phyloP scores from a whole-genome alignment of 1,140 invertebrate genomes.

The Drosophila bocki region DNA sequence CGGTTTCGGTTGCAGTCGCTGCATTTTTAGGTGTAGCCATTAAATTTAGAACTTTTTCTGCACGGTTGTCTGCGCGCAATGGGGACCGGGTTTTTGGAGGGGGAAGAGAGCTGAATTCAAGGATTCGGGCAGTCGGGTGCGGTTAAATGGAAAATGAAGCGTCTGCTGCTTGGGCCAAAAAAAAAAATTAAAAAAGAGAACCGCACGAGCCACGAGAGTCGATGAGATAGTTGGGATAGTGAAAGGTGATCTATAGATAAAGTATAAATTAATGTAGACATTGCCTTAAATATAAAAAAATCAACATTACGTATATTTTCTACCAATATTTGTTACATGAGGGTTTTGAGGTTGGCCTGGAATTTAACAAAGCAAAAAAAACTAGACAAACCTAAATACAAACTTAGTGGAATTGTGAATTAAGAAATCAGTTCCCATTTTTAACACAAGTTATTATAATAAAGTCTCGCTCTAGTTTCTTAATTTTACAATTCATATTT shows the following conservation, averaged over 20 bases:
- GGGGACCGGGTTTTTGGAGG: background rate
- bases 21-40: constrained; percentile 83
- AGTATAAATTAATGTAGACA: background rate
- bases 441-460: too few relatives aligned
- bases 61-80: constrained; percentile 74
- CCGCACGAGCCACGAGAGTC: constrained; percentile 33
- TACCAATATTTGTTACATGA: too few relatives aligned
- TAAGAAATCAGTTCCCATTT: too few relatives aligned
- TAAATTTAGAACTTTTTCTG: constrained; percentile 82
- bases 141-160: constrained; percentile 80
- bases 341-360: too few relatives aligned
- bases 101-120: constrained; percentile 1
- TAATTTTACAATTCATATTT: too few relatives aligned
- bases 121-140: constrained; percentile 59
- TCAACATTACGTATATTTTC: too few relatives aligned
- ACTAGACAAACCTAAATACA: background rate
- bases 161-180: constrained; percentile 57
- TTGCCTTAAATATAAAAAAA: background rate
- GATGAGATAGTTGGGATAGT: background rate
- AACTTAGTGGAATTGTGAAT: too few relatives aligned
- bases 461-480: too few relatives aligned
- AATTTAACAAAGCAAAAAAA: too few relatives aligned
- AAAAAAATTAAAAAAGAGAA: constrained; percentile 19
- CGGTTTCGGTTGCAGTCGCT: constrained; percentile 65
- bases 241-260: background rate